phyloP scores from a whole-genome alignment of 2,888 invertebrate species.

The Acronicta psi region DNA sequence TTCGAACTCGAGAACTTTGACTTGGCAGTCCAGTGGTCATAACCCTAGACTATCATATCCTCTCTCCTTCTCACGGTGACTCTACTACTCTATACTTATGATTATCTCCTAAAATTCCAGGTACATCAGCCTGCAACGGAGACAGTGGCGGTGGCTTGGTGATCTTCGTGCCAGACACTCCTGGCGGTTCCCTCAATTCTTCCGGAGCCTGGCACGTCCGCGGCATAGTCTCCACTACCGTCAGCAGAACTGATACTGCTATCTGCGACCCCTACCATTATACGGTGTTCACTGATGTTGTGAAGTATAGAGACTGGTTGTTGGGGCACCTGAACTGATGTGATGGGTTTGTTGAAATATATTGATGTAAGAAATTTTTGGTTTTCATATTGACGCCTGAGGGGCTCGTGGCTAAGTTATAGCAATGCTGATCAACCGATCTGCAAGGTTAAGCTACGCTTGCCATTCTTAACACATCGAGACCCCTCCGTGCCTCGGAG shows the following conservation, averaged over 20 bases:
- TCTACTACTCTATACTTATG: too few species aligned
- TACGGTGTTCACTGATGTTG: constrained; percentile 81
- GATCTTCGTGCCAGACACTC: constrained; percentile 68
- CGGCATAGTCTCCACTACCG: constrained; percentile 69
- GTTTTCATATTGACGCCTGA: too few species aligned
- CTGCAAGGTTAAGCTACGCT: too few species aligned
- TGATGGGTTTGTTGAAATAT: background rate
- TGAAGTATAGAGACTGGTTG: constrained; percentile 68
- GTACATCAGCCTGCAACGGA: constrained; percentile 85
- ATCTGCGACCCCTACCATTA: constrained; percentile 81
- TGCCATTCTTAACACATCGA: too few species aligned
- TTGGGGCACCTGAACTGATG: constrained; percentile 40
- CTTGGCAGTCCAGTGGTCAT: too few species aligned
- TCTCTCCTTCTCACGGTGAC: too few species aligned
- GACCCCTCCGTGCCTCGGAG: too few species aligned
- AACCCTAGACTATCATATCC: too few species aligned
- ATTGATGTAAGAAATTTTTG: background rate
- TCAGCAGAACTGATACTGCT: constrained; percentile 55
- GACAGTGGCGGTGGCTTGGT: constrained; percentile 86
- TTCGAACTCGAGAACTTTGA: too few species aligned
- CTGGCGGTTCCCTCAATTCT: constrained; percentile 40
- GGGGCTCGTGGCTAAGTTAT: too few species aligned
- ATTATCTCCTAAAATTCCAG: constrained; percentile 55
- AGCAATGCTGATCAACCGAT: too few species aligned
- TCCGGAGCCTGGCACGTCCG: constrained; percentile 67